phyloP scores from a whole-genome alignment of 2,797 vertebrate species.

The Bovichtus diacanthus region DNA sequence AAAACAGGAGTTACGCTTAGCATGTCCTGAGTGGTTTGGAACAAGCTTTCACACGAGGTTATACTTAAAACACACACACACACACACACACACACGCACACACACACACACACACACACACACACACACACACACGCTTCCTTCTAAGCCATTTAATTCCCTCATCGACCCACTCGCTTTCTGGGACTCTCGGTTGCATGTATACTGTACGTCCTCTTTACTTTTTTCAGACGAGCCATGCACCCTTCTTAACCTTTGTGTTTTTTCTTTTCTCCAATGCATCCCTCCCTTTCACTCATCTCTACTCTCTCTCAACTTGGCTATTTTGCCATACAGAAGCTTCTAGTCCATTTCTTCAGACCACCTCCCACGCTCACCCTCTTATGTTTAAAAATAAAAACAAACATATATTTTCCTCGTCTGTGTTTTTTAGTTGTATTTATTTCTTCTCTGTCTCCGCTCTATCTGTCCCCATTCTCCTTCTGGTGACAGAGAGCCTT shows the following conservation, averaged over 20 bases:
- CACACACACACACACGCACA: background rate
- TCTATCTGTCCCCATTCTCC: constrained; percentile 40
- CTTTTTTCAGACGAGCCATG: constrained; percentile 26
- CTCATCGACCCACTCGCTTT: constrained; percentile 44
- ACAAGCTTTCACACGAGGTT: constrained; percentile 32
- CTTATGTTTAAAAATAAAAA: background rate
- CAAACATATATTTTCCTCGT: too few species aligned
- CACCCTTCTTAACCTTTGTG: constrained; percentile 6
- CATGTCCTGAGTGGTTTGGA: constrained; percentile 47
- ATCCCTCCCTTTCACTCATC: constrained; percentile 13
- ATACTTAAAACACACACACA: background rate
- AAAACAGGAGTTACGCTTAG: constrained; percentile 32
- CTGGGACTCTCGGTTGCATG: constrained; percentile 29
- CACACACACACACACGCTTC: constrained; percentile 24
- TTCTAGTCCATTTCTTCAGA: constrained; percentile 31
- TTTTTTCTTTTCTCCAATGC: constrained; percentile 18
- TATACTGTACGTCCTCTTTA: constrained; percentile 32
- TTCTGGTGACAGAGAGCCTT: constrained; percentile 77
- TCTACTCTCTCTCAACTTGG: background rate
- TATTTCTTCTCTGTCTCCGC: constrained; percentile 41
- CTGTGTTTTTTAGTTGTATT: background rate
- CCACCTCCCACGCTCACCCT: background rate
- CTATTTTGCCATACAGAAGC: constrained; percentile 29
- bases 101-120: background rate
- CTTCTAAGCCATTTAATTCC: constrained; percentile 60